Conservation (phyloP, 2,888 invertebrate species). For the Cetonia aurata region DNA sequence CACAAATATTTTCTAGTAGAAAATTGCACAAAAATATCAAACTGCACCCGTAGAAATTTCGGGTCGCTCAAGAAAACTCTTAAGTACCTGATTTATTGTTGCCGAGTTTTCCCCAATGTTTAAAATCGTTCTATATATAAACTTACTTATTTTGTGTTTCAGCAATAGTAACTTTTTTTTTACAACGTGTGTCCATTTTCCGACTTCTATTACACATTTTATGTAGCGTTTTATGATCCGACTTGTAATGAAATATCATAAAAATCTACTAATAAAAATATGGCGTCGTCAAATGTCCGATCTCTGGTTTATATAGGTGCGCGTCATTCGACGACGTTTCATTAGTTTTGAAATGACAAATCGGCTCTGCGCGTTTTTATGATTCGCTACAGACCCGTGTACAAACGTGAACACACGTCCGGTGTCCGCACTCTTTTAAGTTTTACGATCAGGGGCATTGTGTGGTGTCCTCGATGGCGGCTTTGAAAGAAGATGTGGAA, state of each 20-base stretch:
- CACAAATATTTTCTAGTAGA: no score
- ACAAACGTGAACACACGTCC: no score
- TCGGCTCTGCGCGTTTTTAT: conserved; percentile 20
- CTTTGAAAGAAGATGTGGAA: no score
- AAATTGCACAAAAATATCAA: no score
- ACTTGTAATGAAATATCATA: conserved; percentile 35
- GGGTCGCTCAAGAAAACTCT: no score
- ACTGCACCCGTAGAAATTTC: no score
- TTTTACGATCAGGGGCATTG: no score
- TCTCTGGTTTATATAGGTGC: conserved; percentile 8
- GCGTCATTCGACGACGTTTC: conserved; percentile 10
- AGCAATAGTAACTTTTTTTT: conserved; percentile 18
- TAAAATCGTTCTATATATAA: no score
- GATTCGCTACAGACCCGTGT: background rate
- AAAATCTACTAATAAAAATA: conserved; percentile 34
- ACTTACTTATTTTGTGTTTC: background rate
- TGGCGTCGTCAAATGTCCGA: conserved; percentile 21
- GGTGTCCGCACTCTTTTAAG: no score
- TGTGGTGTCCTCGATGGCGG: no score
- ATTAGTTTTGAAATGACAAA: conserved; percentile 34
- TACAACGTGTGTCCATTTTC: conserved; percentile 22
- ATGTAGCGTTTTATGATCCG: conserved; percentile 21
- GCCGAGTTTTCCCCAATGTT: no score
- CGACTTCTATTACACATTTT: conserved; percentile 28
- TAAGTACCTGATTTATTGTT: no score